Conservation (phyloP, 2,113 vertebrate species). For the Todiramphus saurophagus region DNA sequence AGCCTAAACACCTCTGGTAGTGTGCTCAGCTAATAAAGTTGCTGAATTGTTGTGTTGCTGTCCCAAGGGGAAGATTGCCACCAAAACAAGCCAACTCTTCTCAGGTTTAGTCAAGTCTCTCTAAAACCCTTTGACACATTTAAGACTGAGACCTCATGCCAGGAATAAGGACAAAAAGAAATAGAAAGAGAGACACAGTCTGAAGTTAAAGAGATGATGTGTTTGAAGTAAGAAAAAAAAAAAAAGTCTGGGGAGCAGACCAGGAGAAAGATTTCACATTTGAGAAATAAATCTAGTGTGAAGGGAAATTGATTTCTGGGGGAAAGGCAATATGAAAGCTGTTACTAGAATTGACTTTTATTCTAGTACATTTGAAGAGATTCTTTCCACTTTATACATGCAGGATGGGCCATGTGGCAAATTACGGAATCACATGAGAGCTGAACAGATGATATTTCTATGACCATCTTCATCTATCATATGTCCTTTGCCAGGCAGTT, state of each 20-base stretch:
- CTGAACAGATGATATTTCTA: not conserved
- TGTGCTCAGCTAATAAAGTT: not conserved
- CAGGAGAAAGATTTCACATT: not conserved
- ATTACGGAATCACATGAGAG: not conserved
- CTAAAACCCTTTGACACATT: not conserved
- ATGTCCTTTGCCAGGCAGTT: not conserved
- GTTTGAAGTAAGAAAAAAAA: not conserved
- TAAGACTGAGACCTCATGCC: not conserved
- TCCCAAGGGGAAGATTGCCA: not conserved
- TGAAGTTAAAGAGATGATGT: not conserved
- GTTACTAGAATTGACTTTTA: not conserved
- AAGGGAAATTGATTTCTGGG: constrained; percentile 37
- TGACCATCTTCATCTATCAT: not conserved
- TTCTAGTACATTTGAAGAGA: not conserved
- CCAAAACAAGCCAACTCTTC: not conserved
- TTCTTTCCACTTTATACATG: not conserved
- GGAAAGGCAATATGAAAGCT: constrained; percentile 15
- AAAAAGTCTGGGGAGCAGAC: not conserved
- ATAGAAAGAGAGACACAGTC: not conserved
- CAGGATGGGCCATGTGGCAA: not conserved
- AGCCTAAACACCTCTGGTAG: not conserved
- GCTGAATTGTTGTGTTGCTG: not conserved
- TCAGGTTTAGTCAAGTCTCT: not conserved
- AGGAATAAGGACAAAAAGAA: not conserved
- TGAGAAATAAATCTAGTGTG: constrained; percentile 2